Base-by-base conservation (phyloP, 2,888 invertebrate genomes). In the Epistrophe grossulariae region DNA sequence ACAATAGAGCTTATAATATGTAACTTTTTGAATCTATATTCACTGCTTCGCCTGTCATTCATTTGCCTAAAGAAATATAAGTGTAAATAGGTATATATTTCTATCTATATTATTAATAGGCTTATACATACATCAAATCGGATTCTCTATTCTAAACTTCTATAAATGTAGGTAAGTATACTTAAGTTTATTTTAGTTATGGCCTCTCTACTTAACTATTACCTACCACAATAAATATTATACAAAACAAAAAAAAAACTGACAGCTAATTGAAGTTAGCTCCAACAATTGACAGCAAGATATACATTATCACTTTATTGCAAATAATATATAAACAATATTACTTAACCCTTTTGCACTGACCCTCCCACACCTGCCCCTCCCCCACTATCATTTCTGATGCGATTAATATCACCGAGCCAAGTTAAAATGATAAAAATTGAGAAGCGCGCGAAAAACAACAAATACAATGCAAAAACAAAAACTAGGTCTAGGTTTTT, bases 401-500 rank as follows among this genome's bases (percentile, higher is more conserved):
- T 59, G 6, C 50, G 40, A 48, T 17, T 50, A 43, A n/a, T 62
- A 71, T 48, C 72, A 45, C 4, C 68, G 24, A 74, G n/a, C 78
- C 64, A 73, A 79, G 62, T 68, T 31, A 28, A 77, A 79, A 79
- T 83, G 83, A 82, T 83, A 79, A 87, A 87, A 83, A 79, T n/a
- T 83, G 76, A 83, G 83, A 87, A 87, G 87, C 79, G 78, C 83
- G 87, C 82, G 79, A 76, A 79, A 87, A 79, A 82, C 87, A 88
- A 79, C 74, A 74, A 84, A 73, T 38, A 62, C 83, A 88, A 84
- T 88, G 88, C 88, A 79, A 88, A 84, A 88, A 73, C 84, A 59
- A 80, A 88, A 88, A 88, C 88, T 88, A 88, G 88, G 88, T 88
- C 88, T 88, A 88, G 88, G 88, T 88, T 88, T 88, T 84, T 88